Conservation (phyloP, 92 coral and sea anemone genomes). For the Zoanthus sansibaricus region DNA sequence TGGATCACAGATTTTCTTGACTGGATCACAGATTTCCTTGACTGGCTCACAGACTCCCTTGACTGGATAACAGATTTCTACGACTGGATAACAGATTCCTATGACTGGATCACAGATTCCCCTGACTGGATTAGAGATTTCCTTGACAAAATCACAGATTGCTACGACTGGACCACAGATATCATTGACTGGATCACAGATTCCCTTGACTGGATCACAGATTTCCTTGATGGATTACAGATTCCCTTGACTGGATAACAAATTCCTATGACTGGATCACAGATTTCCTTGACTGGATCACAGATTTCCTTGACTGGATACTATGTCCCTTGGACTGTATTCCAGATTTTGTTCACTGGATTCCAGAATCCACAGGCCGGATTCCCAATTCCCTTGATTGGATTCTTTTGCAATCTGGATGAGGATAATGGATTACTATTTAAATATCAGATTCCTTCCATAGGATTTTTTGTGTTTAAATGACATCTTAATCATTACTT, state of each 20-base stretch:
- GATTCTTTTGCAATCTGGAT: neutral
- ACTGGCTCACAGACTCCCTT: neutral
- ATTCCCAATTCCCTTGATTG: neutral
- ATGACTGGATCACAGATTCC: neutral
- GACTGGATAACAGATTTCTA: neutral
- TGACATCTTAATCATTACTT: too few species aligned
- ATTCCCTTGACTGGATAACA: too few species aligned
- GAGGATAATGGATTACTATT: neutral
- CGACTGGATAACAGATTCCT: too few species aligned
- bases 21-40: too few species aligned
- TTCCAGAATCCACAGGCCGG: neutral
- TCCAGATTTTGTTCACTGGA: neutral
- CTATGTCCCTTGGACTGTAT: neutral
- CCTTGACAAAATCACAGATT: too few species aligned
- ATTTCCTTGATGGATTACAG: neutral
- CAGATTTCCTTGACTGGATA: too few species aligned
- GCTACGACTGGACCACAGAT: neutral
- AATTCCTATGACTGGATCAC: too few species aligned
- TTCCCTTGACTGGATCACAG: neutral
- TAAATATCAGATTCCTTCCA: too few species aligned
- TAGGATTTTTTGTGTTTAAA: too few species aligned
- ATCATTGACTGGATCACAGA: neutral
- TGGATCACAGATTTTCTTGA: too few species aligned
- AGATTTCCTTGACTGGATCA: too few species aligned
- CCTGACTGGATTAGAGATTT: neutral